A percentile compares a stretch with the other conserved stretches of the same genome.
phyloP scores from a whole-genome alignment of 2,797 vertebrate species.

The Girardinus metallicus region DNA sequence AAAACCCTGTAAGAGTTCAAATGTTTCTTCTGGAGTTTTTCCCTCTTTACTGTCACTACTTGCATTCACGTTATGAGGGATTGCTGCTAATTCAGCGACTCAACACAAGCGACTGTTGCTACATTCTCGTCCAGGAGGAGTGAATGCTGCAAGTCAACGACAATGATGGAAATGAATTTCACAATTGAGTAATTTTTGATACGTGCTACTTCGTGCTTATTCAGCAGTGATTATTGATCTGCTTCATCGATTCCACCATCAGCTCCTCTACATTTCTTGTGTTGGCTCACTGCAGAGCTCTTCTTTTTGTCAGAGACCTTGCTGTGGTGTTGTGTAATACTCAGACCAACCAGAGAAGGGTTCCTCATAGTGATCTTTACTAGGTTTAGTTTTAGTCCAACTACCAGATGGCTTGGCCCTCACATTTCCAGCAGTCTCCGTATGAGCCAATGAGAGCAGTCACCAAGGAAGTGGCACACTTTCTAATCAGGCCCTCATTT shows the following conservation, averaged over 20 bases:
- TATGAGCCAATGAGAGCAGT: conserved; percentile 35
- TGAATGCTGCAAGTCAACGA: too few species aligned
- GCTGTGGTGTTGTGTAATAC: neutral
- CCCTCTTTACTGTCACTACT: too few species aligned
- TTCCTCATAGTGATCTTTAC: neutral
- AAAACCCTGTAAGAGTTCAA: too few species aligned
- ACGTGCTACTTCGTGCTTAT: neutral
- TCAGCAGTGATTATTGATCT: neutral
- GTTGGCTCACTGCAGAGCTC: neutral
- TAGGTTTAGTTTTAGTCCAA: neutral
- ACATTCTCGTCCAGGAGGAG: too few species aligned
- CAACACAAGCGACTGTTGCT: too few species aligned
- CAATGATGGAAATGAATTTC: too few species aligned
- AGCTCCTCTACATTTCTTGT: neutral
- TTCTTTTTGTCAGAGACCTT: neutral
- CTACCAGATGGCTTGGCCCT: conserved; percentile 26
- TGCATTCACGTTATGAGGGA: too few species aligned
- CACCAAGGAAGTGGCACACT: conserved; percentile 77
- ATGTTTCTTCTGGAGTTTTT: too few species aligned
- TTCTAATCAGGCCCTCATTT: conserved; percentile 65
- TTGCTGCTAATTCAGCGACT: too few species aligned
- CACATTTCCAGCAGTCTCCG: conserved; percentile 10
- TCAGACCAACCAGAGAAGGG: neutral
- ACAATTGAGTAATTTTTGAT: neutral
- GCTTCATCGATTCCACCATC: neutral